Evolutionary conservation across 2,113 vertebrate genomes (phyloP).

Genomic region (Pandion haliaetus): DNA sequence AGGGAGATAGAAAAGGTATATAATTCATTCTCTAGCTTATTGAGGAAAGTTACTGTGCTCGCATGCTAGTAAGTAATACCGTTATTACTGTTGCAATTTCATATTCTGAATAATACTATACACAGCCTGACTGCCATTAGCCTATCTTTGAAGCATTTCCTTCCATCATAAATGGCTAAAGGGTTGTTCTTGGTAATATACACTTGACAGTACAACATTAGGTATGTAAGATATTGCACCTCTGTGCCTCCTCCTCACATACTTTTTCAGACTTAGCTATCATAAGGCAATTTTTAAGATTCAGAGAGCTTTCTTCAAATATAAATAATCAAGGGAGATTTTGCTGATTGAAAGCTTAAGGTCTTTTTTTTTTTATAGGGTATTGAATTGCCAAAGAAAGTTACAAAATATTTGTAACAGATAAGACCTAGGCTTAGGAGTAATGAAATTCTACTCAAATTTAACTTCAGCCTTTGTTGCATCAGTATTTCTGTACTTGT

Average conservation of each 20-base stretch:
- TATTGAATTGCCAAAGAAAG: background rate
- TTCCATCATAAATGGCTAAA: conserved; percentile 8
- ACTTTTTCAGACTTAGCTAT: background rate
- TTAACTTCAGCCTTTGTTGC: background rate
- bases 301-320: background rate
- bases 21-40: background rate
- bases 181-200: background rate
- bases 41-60: background rate
- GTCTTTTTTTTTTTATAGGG: background rate
- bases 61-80: background rate
- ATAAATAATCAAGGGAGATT: background rate
- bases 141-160: conserved; percentile 5
- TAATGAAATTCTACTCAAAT: background rate
- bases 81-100: background rate
- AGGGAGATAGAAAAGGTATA: background rate
- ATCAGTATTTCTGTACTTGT: background rate
- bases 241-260: background rate
- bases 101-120: background rate
- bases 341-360: background rate
- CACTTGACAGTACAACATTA: conserved; percentile 20
- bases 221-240: background rate
- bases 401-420: background rate
- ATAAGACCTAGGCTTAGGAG: background rate
- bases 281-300: conserved; percentile 13
- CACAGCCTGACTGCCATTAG: background rate